These are phyloP conservation scores for Pelagia noctiluca DNA, from an alignment of 30 jellyfish, hydroid and myxozoan genomes.

Conservation along the genomic window DNA sequence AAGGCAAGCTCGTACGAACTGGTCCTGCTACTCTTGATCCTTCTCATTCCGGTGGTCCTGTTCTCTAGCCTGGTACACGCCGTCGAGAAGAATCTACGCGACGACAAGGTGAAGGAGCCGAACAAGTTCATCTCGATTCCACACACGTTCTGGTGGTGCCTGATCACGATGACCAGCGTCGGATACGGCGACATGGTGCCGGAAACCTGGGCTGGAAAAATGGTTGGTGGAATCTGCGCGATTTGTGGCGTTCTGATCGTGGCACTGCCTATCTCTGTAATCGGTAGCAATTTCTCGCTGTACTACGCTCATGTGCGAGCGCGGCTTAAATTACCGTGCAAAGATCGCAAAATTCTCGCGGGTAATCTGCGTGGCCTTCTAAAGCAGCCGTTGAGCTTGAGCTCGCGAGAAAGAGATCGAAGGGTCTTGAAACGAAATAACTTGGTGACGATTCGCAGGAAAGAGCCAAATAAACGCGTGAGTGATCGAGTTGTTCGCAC, in stretches of 20 bases:
- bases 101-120: slow-evolving; percentile 27
- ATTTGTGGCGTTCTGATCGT: slow-evolving; percentile 87
- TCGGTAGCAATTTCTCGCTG: slow-evolving; percentile 91
- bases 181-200: slow-evolving; percentile 98
- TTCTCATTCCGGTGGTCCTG: slow-evolving; percentile 88
- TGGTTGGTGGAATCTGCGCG: slow-evolving; percentile 91
- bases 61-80: slow-evolving; percentile 93
- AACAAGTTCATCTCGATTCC: slow-evolving; percentile 85
- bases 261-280: slow-evolving; percentile 94
- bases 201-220: slow-evolving; percentile 92
- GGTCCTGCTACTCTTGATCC: slow-evolving; percentile 74
- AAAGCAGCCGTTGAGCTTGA: slow-evolving; percentile 89
- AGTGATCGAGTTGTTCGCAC: neutral
- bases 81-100: slow-evolving; percentile 57
- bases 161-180: slow-evolving; percentile 94
- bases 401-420: slow-evolving; percentile 94
- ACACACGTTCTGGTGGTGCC: slow-evolving; percentile 97
- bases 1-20: slow-evolving; percentile 95
- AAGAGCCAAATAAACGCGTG: slow-evolving; percentile 46
- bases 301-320: slow-evolving; percentile 98
- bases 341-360: slow-evolving; percentile 80
- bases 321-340: slow-evolving; percentile 84
- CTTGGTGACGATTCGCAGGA: slow-evolving; percentile 59
- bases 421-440: slow-evolving; percentile 54
- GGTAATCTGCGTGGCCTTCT: slow-evolving; percentile 94